phyloP scores from a whole-genome alignment of 2,888 invertebrate genomes.

The Drosophila lacicola region DNA sequence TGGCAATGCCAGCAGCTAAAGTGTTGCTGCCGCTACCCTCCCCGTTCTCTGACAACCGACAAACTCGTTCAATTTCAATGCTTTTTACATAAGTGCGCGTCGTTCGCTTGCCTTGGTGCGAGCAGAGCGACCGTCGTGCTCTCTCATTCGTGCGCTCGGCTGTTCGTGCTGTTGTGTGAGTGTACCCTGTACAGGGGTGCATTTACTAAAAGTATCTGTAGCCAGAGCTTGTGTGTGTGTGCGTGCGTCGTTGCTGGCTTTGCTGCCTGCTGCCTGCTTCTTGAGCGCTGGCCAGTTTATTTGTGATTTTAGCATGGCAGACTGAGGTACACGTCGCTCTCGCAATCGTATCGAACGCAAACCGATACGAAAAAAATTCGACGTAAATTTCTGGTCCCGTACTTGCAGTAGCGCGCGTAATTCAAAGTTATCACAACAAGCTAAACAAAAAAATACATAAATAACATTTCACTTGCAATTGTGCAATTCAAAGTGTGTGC shows the following conservation, averaged over 20 bases:
- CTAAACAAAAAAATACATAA: conserved; percentile 15
- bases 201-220: conserved; percentile 63
- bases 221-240: conserved; percentile 21
- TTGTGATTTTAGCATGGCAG: conserved; percentile 84
- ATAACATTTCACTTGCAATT: conserved; percentile 32
- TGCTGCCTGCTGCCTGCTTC: conserved; percentile 75
- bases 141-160: conserved; percentile 22
- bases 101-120: conserved; percentile 47
- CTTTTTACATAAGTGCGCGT: conserved; percentile 76
- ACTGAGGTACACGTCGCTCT: conserved; percentile 79
- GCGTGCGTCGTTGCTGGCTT: conserved; percentile 42
- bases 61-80: conserved; percentile 79
- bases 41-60: conserved; percentile 44
- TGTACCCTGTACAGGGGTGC: conserved; percentile 67
- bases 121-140: conserved; percentile 18
- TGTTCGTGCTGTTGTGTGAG: conserved; percentile 35
- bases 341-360: conserved; percentile 70
- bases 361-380: conserved; percentile 70
- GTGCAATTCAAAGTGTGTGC: conserved; percentile 38
- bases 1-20: conserved; percentile 60
- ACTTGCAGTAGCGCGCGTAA: conserved; percentile 70
- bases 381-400: conserved; percentile 66
- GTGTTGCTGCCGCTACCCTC: conserved; percentile 33
- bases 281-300: conserved; percentile 82
- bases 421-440: conserved; percentile 68